These are phyloP conservation scores for Brenthis hecate DNA, from an alignment of 2,888 invertebrate genomes.

Conservation along the genomic window DNA sequence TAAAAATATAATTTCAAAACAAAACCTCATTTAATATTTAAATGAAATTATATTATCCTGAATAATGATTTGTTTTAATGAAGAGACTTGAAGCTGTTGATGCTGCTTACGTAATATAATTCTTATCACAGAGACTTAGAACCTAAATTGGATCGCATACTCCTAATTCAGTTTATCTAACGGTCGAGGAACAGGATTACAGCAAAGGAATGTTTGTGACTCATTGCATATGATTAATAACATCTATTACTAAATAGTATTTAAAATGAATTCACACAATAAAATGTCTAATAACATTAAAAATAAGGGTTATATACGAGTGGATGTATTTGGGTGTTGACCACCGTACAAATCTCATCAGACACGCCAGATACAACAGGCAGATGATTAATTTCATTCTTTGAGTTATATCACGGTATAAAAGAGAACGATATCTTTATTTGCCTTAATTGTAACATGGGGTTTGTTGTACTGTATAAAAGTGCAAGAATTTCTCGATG, in stretches of 20 bases:
- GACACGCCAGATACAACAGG: slow-evolving; percentile 40
- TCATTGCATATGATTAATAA: slow-evolving; percentile 53
- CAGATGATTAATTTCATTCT: slow-evolving; percentile 47
- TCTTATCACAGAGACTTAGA: slow-evolving; percentile 10
- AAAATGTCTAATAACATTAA: slow-evolving; percentile 3
- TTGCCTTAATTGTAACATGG: neutral
- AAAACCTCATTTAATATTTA: neutral
- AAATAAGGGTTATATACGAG: slow-evolving; percentile 18
- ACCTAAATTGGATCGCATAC: slow-evolving; percentile 16
- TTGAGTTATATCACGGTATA: slow-evolving; percentile 42
- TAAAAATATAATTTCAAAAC: neutral
- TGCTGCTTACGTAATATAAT: neutral
- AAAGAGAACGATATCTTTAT: slow-evolving; percentile 24
- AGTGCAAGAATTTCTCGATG: too few relatives aligned
- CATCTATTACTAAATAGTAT: slow-evolving; percentile 36
- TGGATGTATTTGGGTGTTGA: slow-evolving; percentile 36
- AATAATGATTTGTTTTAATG: neutral
- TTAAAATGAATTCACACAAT: slow-evolving; percentile 13
- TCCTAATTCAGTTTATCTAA: slow-evolving; percentile 35
- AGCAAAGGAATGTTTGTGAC: slow-evolving; percentile 43
- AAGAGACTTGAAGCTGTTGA: slow-evolving; percentile 11
- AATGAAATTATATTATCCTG: slow-evolving; percentile 1
- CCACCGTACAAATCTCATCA: slow-evolving; percentile 36
- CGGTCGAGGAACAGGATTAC: slow-evolving; percentile 42
- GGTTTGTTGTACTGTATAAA: neutral